Evolutionary conservation across 1,140 invertebrate species (phyloP).

Genomic region (Meteorus sp.): DNA sequence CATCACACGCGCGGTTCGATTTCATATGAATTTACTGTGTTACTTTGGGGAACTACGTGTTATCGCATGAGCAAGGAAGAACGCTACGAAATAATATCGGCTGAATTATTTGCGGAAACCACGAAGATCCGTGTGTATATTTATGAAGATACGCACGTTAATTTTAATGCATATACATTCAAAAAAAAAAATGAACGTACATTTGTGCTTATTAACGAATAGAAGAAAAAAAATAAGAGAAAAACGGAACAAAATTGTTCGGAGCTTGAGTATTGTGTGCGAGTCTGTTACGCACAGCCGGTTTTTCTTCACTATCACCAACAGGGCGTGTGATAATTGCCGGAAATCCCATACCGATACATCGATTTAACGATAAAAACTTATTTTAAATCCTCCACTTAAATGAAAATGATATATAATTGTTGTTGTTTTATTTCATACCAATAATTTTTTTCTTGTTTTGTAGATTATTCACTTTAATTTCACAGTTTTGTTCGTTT

Average conservation of each 20-base stretch:
- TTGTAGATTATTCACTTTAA: too few species aligned
- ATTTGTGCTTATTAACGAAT: too few species aligned
- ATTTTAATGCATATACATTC: too few species aligned
- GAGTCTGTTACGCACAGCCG: slow-evolving; percentile 17
- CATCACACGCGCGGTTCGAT: slow-evolving; percentile 17
- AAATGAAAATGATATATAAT: not conserved
- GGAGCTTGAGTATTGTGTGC: not conserved
- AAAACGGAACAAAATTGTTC: not conserved
- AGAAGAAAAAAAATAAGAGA: too few species aligned
- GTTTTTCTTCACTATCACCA: slow-evolving; percentile 26
- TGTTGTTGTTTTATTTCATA: not conserved
- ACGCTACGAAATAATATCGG: not conserved
- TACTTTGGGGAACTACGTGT: not conserved
- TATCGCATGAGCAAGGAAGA: slow-evolving; percentile 18
- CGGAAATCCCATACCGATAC: slow-evolving; percentile 20
- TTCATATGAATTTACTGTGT: not conserved
- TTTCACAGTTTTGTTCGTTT: too few species aligned
- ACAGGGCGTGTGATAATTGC: slow-evolving; percentile 23
- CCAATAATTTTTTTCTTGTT: not conserved
- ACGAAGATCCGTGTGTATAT: too few species aligned
- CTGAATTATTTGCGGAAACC: too few species aligned
- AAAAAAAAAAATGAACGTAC: too few species aligned
- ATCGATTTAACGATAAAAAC: too few species aligned
- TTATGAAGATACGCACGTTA: too few species aligned
- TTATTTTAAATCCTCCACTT: not conserved